Evolutionary conservation across 2,113 vertebrate species (phyloP).

Genomic region (Malurus cyaneus): DNA sequence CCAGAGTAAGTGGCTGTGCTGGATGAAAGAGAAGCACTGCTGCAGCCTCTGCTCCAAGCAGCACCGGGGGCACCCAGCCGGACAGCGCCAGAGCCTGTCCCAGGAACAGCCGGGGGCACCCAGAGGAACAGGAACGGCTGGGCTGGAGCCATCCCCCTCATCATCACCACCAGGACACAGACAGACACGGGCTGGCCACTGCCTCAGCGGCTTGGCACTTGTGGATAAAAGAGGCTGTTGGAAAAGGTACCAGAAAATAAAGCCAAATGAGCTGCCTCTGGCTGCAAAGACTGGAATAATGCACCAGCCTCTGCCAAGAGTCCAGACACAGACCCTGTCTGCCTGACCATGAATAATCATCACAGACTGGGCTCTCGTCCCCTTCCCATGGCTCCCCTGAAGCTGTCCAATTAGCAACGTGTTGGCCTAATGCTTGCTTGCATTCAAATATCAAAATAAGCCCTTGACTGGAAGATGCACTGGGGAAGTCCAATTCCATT

Average conservation of each 20-base stretch:
- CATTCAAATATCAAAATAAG: not conserved
- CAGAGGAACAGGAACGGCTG: rapidly evolving
- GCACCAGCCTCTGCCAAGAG: not conserved
- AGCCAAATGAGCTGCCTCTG: slow-evolving; percentile 11
- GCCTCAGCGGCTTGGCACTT: not conserved
- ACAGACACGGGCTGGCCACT: not conserved
- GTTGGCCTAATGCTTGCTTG: not conserved
- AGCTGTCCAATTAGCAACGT: not conserved
- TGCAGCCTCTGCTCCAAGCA: not conserved
- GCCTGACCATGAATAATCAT: not conserved
- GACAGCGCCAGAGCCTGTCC: not conserved
- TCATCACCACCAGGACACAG: not conserved
- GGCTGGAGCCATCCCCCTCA: not conserved
- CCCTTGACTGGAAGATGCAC: not conserved
- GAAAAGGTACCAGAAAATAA: not conserved
- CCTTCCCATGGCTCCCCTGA: not conserved
- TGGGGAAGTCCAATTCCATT: not conserved
- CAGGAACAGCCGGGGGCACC: not conserved
- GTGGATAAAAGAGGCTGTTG: not conserved
- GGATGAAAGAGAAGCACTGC: not conserved
- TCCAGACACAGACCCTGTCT: not conserved
- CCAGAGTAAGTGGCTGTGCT: not conserved
- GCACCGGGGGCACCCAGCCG: not conserved
- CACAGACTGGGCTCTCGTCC: not conserved
- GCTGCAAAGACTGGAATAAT: slow-evolving; percentile 4